phyloP scores from a whole-genome alignment of 2,888 invertebrate species.

The Lathronympha strigana region DNA sequence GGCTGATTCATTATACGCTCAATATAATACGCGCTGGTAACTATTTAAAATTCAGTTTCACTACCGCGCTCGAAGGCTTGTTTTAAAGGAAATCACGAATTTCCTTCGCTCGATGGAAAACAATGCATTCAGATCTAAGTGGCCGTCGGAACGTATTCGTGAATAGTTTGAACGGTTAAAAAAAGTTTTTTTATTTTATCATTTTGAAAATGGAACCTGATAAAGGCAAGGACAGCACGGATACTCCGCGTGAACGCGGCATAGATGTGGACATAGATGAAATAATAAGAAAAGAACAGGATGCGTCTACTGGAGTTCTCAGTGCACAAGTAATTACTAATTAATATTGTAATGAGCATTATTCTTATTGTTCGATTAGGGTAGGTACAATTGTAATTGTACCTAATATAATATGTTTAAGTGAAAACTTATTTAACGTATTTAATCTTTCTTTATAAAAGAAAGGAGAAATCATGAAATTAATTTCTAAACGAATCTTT shows the following conservation, averaged over 20 bases:
- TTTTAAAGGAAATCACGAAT: constrained; percentile 61
- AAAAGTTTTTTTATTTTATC: constrained; percentile 52
- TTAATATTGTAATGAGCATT: no score
- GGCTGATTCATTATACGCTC: not conserved
- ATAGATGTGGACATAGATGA: constrained; percentile 59
- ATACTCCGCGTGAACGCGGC: constrained; percentile 38
- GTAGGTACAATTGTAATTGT: no score
- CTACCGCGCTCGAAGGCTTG: constrained; percentile 30
- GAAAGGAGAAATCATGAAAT: no score
- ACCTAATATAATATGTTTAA: no score
- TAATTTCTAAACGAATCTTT: no score
- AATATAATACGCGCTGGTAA: constrained; percentile 13
- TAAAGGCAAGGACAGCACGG: constrained; percentile 45
- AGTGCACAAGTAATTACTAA: constrained; percentile 64
- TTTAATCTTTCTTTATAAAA: no score
- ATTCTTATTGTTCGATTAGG: not conserved
- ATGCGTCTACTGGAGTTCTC: constrained; percentile 61
- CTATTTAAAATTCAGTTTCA: constrained; percentile 35
- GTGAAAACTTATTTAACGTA: no score
- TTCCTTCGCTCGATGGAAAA: constrained; percentile 51
- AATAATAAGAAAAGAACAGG: constrained; percentile 55
- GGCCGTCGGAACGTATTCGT: constrained; percentile 13
- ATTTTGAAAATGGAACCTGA: constrained; percentile 51
- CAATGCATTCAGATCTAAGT: constrained; percentile 11
- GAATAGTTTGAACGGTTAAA: constrained; percentile 5